Percentiles rank a stretch among this genome's conserved stretches.
Conservation (phyloP, 1,140 invertebrate species). For the Euwallacea similis region DNA sequence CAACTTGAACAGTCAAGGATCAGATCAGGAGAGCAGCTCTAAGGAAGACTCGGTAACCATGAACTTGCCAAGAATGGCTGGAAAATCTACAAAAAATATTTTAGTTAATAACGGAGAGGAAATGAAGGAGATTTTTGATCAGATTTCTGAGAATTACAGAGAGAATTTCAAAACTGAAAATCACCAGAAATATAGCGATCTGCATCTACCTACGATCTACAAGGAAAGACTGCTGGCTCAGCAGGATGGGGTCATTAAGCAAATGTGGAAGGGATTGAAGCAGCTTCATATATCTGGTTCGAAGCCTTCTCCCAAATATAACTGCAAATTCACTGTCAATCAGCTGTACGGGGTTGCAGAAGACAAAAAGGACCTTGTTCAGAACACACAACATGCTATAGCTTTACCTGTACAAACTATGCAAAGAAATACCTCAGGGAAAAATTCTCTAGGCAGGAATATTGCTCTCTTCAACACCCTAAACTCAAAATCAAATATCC, state of each 20-base stretch:
- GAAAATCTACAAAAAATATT: constrained; percentile 12
- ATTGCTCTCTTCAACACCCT: constrained; percentile 46
- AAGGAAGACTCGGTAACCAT: not conserved
- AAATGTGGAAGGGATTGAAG: constrained; percentile 43
- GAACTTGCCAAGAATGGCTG: not conserved
- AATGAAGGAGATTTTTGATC: constrained; percentile 39
- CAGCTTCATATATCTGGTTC: constrained; percentile 30
- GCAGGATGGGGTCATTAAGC: constrained; percentile 19
- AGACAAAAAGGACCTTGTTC: not conserved
- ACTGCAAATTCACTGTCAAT: constrained; percentile 45
- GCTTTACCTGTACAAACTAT: not conserved
- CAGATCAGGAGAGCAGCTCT: not conserved
- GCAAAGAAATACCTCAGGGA: constrained; percentile 6
- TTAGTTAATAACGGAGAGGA: not conserved
- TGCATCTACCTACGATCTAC: constrained; percentile 42
- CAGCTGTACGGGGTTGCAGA: constrained; percentile 35
- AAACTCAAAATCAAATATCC: constrained; percentile 47
- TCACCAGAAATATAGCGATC: constrained; percentile 18
- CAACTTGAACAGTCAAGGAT: not conserved
- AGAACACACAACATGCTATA: constrained; percentile 5
- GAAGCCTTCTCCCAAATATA: constrained; percentile 21
- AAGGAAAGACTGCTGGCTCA: constrained; percentile 41
- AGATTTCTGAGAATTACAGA: constrained; percentile 48
- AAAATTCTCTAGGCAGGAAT: constrained; percentile 43
- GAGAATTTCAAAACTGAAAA: constrained; percentile 40